Evolutionary conservation across 2,113 vertebrate species (phyloP), one percentile per base, ranked within the genome.

Genomic region (Notiomystis cincta): DNA sequence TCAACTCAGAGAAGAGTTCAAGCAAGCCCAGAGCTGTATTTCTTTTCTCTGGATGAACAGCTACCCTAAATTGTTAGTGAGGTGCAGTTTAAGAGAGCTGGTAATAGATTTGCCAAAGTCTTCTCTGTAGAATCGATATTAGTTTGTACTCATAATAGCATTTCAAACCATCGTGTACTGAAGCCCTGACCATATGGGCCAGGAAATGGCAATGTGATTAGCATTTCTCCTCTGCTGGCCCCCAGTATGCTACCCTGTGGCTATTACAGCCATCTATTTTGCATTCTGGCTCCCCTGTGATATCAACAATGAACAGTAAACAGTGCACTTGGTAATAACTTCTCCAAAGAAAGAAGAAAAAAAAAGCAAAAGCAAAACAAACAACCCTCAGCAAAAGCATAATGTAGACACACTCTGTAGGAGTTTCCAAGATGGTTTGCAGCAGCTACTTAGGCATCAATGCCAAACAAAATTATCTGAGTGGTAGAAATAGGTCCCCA

Each of bases 381-480:
- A 31, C 73, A 70, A 17, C 35, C 23, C 31, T 93, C 64, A 93
- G 76, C 67, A 95, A 92, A 93, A 79, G 7, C 54, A 11, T 92
- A 89, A 96, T 80, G 87, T 89, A 91, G 93, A 87, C 65, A 50
- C 25, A 92, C 86, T 89, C 91, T 92, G 72, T 87, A 97, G 87
- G 93, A 92, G 79, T 82, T 95, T 96, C 90, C 91, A 96, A 93
- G 93, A 93, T 82, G 90, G 86, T 82, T 95, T 95, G 80, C 65
- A 97, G 91, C 75, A 96, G 79, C 89, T 93, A 95, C 64, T 83
- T 60, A 84, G 85, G 90, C 92, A 93, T 88, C 67, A 81, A 56
- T 93, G 96, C 93, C 95, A 95, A 95, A 77, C 82, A 90, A 93
- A 97, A 96, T 96, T 96, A 96, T 96, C 97, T 84, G 64, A 91